Percentiles rank a stretch among this genome's conserved stretches.
Conservation (phyloP, 2,113 vertebrate genomes). For the Sisor rabdophorus region DNA sequence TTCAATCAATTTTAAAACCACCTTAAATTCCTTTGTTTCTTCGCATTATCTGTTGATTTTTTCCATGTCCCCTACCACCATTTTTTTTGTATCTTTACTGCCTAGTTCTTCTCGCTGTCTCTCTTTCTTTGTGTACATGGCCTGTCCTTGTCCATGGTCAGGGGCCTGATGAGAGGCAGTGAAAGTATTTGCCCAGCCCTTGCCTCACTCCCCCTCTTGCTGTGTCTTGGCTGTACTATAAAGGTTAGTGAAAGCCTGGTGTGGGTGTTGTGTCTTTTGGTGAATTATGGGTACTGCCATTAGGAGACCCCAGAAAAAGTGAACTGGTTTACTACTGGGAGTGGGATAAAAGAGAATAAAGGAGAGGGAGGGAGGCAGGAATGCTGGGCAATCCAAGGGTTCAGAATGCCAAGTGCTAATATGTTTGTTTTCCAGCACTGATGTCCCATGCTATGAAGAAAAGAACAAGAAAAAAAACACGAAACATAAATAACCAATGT, state of each 20-base stretch:
- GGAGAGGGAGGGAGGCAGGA: conserved; percentile 44
- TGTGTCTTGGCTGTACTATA: conserved; percentile 65
- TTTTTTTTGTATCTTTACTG: conserved; percentile 31
- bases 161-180: conserved; percentile 52
- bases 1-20: conserved; percentile 18
- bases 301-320: conserved; percentile 71
- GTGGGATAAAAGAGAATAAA: conserved; percentile 64
- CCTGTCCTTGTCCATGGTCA: conserved; percentile 55
- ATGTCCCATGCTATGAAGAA: conserved; percentile 67
- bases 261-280: conserved; percentile 69
- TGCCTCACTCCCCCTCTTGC: conserved; percentile 54
- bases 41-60: conserved; percentile 48
- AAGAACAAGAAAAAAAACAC: conserved; percentile 41
- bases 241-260: conserved; percentile 69
- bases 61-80: conserved; percentile 37
- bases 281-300: conserved; percentile 73
- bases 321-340: conserved; percentile 65
- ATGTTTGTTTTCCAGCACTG: conserved; percentile 73
- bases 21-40: conserved; percentile 48
- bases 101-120: not conserved
- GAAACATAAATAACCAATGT: conserved; percentile 67
- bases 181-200: conserved; percentile 64
- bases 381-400: conserved; percentile 66
- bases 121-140: not conserved
- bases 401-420: conserved; percentile 74